These are phyloP conservation scores for Andinoacara biseriatus DNA, from an alignment of 2,113 vertebrate species.

Conservation along the genomic window DNA sequence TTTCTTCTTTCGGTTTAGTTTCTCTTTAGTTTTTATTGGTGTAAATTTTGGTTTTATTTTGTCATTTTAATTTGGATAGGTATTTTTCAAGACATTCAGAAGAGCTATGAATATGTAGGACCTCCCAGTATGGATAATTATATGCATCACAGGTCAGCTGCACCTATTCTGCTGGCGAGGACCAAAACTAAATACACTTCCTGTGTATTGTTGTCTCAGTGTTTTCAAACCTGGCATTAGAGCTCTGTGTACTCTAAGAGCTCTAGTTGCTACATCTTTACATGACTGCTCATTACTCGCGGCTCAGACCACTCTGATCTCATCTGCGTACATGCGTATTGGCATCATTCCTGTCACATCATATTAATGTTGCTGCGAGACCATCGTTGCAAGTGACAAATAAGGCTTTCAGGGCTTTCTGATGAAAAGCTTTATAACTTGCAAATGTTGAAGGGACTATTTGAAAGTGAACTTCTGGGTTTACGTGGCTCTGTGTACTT, in stretches of 20 bases:
- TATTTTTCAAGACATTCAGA: neutral
- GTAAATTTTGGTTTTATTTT: neutral
- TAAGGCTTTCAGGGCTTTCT: neutral
- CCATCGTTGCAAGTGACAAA: neutral
- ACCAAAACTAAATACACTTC: neutral
- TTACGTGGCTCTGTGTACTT: no score
- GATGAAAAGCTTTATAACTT: no score
- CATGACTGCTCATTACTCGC: no score
- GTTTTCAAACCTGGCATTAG: neutral
- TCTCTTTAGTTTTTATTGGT: neutral
- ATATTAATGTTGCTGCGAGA: neutral
- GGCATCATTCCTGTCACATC: neutral
- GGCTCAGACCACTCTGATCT: no score
- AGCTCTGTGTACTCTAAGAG: no score
- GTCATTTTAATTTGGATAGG: neutral
- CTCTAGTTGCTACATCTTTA: no score
- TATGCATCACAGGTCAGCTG: neutral
- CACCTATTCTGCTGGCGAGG: neutral
- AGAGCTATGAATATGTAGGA: neutral
- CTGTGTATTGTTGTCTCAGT: neutral
- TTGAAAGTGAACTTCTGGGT: no score
- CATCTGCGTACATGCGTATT: no score
- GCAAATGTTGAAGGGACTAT: neutral
- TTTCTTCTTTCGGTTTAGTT: neutral
- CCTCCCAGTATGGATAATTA: neutral